phyloP scores from a whole-genome alignment of 2,797 vertebrate species.

The Vespertilio murinus region DNA sequence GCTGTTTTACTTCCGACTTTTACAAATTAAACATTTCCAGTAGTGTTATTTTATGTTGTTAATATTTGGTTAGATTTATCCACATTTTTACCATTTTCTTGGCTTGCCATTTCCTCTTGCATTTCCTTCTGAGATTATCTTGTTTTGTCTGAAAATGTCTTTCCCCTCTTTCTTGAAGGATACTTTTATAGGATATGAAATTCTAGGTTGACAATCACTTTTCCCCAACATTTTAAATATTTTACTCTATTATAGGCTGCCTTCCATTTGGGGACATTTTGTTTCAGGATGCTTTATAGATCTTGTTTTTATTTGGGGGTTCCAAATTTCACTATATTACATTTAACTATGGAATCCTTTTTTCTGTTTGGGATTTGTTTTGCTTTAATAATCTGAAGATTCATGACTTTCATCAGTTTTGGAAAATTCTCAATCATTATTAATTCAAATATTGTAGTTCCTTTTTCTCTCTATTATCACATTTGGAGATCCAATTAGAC shows the following conservation, averaged over 20 bases:
- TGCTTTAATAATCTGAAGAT: not conserved
- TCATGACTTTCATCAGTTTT: not conserved
- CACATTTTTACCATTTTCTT: not conserved
- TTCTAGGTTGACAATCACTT: not conserved
- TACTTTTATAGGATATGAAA: not conserved
- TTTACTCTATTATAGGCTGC: not conserved
- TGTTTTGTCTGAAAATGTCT: not conserved
- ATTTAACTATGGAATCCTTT: not conserved
- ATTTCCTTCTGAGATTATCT: not conserved
- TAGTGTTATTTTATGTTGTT: not conserved
- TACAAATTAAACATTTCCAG: not conserved
- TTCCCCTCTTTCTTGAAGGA: not conserved
- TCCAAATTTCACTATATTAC: not conserved
- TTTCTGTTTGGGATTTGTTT: not conserved
- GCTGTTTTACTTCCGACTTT: not conserved
- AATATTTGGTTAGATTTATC: not conserved
- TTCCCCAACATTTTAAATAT: not conserved
- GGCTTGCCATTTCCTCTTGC: not conserved
- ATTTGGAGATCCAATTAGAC: not conserved
- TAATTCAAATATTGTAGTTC: not conserved
- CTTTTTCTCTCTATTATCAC: not conserved
- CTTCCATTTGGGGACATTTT: not conserved
- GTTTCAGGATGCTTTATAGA: not conserved
- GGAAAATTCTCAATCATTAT: not conserved
- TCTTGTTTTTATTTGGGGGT: not conserved